Evolutionary conservation across 2,797 vertebrate species (phyloP).

Genomic region (Platyrinchus mystaceus): DNA sequence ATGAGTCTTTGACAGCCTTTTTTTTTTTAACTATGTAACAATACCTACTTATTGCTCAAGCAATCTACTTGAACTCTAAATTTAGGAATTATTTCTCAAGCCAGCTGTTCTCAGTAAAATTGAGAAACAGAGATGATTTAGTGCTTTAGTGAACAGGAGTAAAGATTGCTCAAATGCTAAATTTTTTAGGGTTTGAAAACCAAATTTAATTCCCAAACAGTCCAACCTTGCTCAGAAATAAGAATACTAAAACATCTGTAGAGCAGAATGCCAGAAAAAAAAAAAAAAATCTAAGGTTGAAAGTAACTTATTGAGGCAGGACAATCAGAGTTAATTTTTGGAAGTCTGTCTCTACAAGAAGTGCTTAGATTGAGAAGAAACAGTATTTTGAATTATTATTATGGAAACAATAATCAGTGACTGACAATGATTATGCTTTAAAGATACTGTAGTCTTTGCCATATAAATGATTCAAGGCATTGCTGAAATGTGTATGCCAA

Average conservation of each 20-base stretch:
- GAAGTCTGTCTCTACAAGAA: not conserved
- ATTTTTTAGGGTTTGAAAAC: not conserved
- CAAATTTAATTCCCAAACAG: not conserved
- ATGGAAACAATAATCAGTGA: not conserved
- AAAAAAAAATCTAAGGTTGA: not conserved
- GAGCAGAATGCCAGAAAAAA: not conserved
- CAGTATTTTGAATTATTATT: not conserved
- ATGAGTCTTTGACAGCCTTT: not conserved
- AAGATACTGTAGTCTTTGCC: not conserved
- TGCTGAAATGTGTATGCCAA: not conserved
- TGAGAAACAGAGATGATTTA: not conserved
- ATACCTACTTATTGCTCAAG: slow-evolving; percentile 52
- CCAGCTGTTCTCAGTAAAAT: not conserved
- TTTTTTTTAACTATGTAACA: not conserved
- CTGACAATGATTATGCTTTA: not conserved
- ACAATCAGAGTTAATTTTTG: not conserved
- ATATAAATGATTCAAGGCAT: not conserved
- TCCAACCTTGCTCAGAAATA: not conserved
- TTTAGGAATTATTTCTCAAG: slow-evolving; percentile 23
- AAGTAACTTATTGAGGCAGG: not conserved
- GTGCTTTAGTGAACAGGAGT: not conserved
- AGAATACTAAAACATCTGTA: not conserved
- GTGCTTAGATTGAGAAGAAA: not conserved
- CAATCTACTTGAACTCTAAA: slow-evolving; percentile 17
- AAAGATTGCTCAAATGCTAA: not conserved